Evolutionary conservation across 2,113 vertebrate species (phyloP).

Genomic region (Callocephalon fimbriatum): DNA sequence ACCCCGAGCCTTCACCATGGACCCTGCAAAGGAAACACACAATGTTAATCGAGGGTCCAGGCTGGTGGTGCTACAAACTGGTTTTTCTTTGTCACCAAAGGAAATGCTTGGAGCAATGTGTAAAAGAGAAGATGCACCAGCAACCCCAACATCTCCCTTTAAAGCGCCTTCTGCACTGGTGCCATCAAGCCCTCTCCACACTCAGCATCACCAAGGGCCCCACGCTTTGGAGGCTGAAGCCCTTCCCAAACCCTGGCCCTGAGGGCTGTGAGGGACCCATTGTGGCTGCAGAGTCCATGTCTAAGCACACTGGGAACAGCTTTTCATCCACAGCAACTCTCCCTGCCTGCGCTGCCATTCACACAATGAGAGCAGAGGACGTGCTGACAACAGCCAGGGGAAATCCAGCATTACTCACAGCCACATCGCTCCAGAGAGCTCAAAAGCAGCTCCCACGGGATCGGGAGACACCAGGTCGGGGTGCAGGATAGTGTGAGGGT

Average conservation of each 20-base stretch:
- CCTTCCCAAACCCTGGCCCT: neutral
- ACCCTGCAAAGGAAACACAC: neutral
- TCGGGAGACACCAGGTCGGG: neutral
- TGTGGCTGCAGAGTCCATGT: rapidly evolving
- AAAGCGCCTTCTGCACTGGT: neutral
- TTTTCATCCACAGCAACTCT: neutral
- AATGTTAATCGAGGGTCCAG: neutral
- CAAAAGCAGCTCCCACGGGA: neutral
- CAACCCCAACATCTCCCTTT: neutral
- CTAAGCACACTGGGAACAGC: neutral
- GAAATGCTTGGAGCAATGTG: rapidly evolving
- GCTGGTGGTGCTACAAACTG: neutral
- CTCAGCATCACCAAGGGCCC: rapidly evolving
- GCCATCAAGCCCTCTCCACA: neutral
- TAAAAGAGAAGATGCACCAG: neutral
- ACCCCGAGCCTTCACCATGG: neutral
- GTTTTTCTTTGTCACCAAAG: neutral
- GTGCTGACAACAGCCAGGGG: neutral
- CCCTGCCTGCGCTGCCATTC: neutral
- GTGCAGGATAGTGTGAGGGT: rapidly evolving
- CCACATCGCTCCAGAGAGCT: neutral
- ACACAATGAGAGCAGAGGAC: rapidly evolving
- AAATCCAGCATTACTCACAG: neutral
- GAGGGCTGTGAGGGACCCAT: too few relatives aligned
- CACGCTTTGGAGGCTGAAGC: neutral